Evolutionary conservation across 2,888 invertebrate genomes (phyloP), one percentile per base, ranked within the genome.

Genomic region (Platycheirus rosarum): DNA sequence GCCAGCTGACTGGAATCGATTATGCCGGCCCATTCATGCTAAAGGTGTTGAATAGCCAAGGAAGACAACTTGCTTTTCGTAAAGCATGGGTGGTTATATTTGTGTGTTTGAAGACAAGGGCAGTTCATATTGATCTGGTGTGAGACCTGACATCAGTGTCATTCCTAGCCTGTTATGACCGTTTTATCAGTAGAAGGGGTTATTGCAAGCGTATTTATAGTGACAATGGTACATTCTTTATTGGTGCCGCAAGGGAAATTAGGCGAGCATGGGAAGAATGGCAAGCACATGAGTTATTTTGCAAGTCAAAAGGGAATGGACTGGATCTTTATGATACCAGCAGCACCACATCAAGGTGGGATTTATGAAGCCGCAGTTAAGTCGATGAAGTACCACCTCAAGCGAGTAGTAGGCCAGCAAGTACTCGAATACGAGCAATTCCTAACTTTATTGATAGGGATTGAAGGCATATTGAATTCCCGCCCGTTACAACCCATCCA

Each of bases 181-280:
- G n/a, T n/a, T n/a, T n/a, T n/a, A n/a, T n/a, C 20, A 20, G 53
- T 7, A 11, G 37, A 8, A 20, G 87, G 3, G 26, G 84, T 3
- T 85, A 84, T n/a, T 2, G 53, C 70, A 5, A 55, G 84, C 7
- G 5, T 7, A n/a, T n/a, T n/a, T n/a, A n/a, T n/a, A n/a, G n/a
- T n/a, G 87, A 88, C 51, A 85, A 86, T 51, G 87, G 87, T 4
- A 86, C 85, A 5, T 85, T 85, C 14, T 87, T 88, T 51, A 60
- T 85, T 6, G 88, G 87, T 7, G 87, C 87, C 1, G 65, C 75
- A 1, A 66, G 55, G 4, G 84, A 44, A 11, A 70, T 77, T 4
- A 44, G 16, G 29, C 14, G 9, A 44, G 42, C 32, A 14, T 44
- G 26, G 26, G 18, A 29, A 9, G 16, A 16, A 14, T 60, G 60